phyloP scores from a whole-genome alignment of 2,113 vertebrate species.

The Glaucomys volans region DNA sequence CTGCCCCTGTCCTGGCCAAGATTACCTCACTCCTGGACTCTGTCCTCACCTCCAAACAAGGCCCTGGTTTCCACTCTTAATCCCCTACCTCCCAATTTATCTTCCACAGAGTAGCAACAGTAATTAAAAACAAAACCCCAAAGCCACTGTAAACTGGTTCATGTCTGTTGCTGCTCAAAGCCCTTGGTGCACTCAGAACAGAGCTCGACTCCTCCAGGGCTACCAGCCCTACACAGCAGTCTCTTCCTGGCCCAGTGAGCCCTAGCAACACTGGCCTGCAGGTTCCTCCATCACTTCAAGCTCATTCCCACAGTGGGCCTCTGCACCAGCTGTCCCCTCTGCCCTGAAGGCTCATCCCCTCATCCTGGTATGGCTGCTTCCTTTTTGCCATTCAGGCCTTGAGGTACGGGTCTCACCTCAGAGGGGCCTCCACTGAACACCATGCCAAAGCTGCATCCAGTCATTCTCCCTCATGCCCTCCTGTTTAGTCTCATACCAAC shows the following conservation, averaged over 20 bases:
- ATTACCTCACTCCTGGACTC: not conserved
- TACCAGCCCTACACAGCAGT: not conserved
- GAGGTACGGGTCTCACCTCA: not conserved
- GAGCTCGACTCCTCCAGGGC: not conserved
- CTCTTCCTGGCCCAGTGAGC: not conserved
- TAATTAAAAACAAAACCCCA: not conserved
- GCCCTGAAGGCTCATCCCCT: not conserved
- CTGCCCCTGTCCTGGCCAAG: not conserved
- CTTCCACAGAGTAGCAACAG: conserved; percentile 7
- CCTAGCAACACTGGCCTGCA: not conserved
- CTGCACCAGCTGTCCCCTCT: not conserved
- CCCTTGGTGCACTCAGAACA: not conserved
- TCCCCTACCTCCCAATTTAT: not conserved
- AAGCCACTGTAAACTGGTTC: not conserved
- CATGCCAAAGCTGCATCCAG: not conserved
- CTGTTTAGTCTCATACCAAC: not conserved
- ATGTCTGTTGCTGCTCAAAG: not conserved
- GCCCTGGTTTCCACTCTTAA: not conserved
- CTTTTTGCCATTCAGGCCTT: not conserved
- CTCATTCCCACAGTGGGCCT: not conserved
- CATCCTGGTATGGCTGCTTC: not conserved
- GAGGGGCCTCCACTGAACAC: not conserved
- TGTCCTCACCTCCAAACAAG: not conserved
- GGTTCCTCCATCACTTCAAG: not conserved
- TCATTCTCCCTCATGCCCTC: not conserved